Base-by-base conservation (phyloP, 2,113 vertebrate genomes). In the Etheostoma spectabile region DNA sequence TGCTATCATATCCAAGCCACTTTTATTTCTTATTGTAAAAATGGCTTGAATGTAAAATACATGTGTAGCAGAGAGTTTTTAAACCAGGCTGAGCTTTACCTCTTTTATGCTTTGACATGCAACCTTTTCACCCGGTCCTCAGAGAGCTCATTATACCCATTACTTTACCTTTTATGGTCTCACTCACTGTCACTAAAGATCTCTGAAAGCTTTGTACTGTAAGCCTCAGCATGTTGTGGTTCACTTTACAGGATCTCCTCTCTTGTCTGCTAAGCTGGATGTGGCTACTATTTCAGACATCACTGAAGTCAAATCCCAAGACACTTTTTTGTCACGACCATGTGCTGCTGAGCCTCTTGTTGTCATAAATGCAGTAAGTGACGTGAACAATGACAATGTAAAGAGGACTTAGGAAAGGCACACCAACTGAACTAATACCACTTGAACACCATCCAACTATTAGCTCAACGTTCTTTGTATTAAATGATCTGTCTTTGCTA, bases 281-380 rank as follows among this genome's bases (percentile, higher is more conserved):
- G 96, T 96, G 73, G 95, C 96, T 57, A 94, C 96, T 46, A 71
- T 97, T 87, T 98, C 96, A 83, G 96, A 97, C 80, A 96, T 97
- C 64, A 95, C 84, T 22, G 96, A 95, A 70, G 95, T 97, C 87
- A 93, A 96, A 89, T 96, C 96, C 93, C 62, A 95, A 30, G 95
- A 96, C 86, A 95, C 95, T 7, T 96, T 7, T 96, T 97, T 92
- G 95, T 98, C 82, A 94, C 94, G 87, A 95, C 10, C 95, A 93
- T 96, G 80, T 96, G 96, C 96, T 91, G 95, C 95, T 97, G 78
- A 92, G 93, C 35, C 35, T 69, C 38, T 55, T 62, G 35, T 61
- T 77, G 68, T 42, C 42, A 55, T 63, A 30, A 78, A 87, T 55
- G 27, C 77, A 56, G n/a, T 45, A 49, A 69, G 38, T 38, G 30